phyloP scores from a whole-genome alignment of 2,888 invertebrate genomes.

The Drosophila recens region DNA sequence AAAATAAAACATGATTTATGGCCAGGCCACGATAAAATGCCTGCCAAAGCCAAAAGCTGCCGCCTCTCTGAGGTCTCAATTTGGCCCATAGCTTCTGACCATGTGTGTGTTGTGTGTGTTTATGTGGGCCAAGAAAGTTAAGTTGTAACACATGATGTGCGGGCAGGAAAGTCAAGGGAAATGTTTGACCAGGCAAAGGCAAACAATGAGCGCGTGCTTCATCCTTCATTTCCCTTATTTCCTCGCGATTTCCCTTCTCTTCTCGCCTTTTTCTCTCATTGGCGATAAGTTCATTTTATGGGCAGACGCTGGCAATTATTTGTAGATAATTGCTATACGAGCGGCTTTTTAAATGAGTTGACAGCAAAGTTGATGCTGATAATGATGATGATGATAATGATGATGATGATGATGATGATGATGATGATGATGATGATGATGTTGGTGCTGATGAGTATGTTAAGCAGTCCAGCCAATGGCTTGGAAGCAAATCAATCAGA shows the following conservation, averaged over 20 bases:
- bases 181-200: constrained; percentile 36
- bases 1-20: constrained; percentile 81
- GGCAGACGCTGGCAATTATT: constrained; percentile 63
- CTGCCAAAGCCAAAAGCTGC: constrained; percentile 35
- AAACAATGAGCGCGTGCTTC: constrained; percentile 37
- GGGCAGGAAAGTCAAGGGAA: constrained; percentile 21
- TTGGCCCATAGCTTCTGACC: constrained; percentile 20
- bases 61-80: constrained; percentile 21
- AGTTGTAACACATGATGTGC: constrained; percentile 53
- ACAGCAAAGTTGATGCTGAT: constrained; percentile 42
- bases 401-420: no score
- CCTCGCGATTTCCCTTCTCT: neutral
- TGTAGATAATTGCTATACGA: constrained; percentile 72
- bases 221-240: neutral
- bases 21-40: constrained; percentile 54
- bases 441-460: constrained; percentile 47
- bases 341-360: constrained; percentile 67
- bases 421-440: constrained; percentile 24
- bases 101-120: constrained; percentile 5
- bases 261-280: neutral
- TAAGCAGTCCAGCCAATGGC: constrained; percentile 57
- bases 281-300: constrained; percentile 43
- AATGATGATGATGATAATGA: constrained; percentile 1
- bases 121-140: constrained; percentile 44
- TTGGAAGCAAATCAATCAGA: constrained; percentile 73